phyloP scores from a whole-genome alignment of 2,113 vertebrate genomes.

The Periophthalmus modestus region DNA sequence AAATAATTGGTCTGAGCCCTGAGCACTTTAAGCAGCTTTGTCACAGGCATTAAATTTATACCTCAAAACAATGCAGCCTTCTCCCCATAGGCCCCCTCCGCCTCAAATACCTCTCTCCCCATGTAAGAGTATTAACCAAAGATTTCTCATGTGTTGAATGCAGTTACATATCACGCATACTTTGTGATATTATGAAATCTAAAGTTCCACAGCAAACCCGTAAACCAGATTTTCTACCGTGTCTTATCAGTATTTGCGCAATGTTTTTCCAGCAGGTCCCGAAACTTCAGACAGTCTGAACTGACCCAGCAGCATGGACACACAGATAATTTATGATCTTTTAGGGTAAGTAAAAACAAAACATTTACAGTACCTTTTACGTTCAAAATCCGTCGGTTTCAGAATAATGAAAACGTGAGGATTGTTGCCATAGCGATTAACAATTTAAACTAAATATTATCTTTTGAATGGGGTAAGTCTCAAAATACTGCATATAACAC shows the following conservation, averaged over 20 bases:
- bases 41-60: constrained; percentile 46
- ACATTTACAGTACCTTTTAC: not conserved
- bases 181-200: constrained; percentile 1
- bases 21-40: constrained; percentile 59
- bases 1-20: constrained; percentile 54
- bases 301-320: constrained; percentile 50
- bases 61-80: constrained; percentile 49
- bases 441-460: no score
- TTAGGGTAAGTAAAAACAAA: constrained; percentile 67
- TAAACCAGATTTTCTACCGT: constrained; percentile 8
- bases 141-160: constrained; percentile 63
- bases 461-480: no score
- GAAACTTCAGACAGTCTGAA: constrained; percentile 13
- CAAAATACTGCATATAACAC: no score
- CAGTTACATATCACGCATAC: constrained; percentile 13
- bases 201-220: not conserved
- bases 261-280: constrained; percentile 24
- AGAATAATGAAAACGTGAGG: no score
- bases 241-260: constrained; percentile 18
- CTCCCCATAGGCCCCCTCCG: constrained; percentile 13
- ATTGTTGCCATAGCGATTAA: no score
- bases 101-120: constrained; percentile 43
- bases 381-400: not conserved
- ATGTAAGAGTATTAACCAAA: constrained; percentile 76
- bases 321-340: constrained; percentile 58